Base-by-base conservation (phyloP, 2,113 vertebrate species). In the Cinclus mexicanus region DNA sequence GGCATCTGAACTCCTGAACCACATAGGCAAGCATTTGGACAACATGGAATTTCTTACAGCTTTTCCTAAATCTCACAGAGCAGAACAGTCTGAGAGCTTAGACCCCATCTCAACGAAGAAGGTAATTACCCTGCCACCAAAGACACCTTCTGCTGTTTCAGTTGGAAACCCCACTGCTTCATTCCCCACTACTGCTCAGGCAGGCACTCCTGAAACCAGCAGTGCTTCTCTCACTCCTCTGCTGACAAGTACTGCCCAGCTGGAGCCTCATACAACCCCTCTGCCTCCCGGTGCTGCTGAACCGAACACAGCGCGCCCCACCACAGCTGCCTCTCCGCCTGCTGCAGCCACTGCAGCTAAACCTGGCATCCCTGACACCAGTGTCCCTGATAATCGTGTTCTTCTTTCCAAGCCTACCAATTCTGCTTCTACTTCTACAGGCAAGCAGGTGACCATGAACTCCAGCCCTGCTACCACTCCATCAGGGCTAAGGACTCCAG, bases 141-240 rank as follows among this genome's bases (percentile, higher is more conserved):
- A 65, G 1, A 29, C 0, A 0, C 35, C 79, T 29, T 11, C 16
- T n/a, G 22, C 69, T 33, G 17, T 55, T 77, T 76, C 1, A 47
- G 18, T 0, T 56, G 77, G 42, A 18, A 44, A n/a, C 4, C 1
- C 9, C 39, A 29, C 61, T 18, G 25, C 39, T 47, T 14, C 13
- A 0, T 50, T 83, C 26, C 39, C 50, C 14, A 12, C 14, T 47
- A 7, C 25, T 35, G 7, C 46, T 35, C 59, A 9, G 59, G 15
- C 71, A 18, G n/a, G 18, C 0, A 0, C 10, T 83, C 25, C 60
- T 14, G 25, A 47, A 53, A 31, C 10, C 76, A 82, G 69, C 28
- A 60, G 26, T 11, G 20, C 75, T 41, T 11, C 56, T 77, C 13
- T 33, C 2, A 3, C 29, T 77, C 6, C 68, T 53, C 59, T 88